Percentiles rank a stretch among this genome's conserved stretches.
Evolutionary conservation across 2,797 vertebrate species (phyloP).

Genomic region (Hippopotamyrus pictus): DNA sequence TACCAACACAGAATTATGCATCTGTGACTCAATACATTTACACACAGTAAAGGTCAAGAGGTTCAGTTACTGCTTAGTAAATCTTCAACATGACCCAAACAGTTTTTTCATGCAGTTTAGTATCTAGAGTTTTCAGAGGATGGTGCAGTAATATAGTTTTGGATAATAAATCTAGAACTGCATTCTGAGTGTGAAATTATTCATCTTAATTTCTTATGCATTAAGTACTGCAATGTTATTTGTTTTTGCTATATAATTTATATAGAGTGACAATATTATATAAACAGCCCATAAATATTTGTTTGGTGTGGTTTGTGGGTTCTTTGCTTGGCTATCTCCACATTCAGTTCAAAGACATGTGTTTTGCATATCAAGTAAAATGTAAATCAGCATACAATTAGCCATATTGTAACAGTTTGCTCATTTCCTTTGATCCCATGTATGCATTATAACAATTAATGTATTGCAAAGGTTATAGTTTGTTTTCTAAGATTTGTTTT

Average conservation of each 20-base stretch:
- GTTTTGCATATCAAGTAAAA: background rate
- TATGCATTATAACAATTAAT: background rate
- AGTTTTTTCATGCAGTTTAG: background rate
- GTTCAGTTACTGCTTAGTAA: background rate
- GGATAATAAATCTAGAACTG: background rate
- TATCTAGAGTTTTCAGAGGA: background rate
- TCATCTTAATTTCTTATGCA: background rate
- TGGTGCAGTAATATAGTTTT: background rate
- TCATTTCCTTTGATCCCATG: background rate
- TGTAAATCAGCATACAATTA: background rate
- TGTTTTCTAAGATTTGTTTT: background rate
- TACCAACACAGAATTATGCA: background rate
- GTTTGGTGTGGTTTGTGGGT: background rate
- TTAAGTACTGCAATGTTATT: background rate
- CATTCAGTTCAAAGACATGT: background rate
- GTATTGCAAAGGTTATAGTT: background rate
- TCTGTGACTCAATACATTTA: background rate
- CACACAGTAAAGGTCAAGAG: background rate
- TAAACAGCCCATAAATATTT: background rate
- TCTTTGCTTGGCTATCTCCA: background rate
- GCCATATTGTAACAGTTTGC: background rate
- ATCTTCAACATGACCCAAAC: background rate
- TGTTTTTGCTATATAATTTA: background rate
- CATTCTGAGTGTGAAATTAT: background rate
- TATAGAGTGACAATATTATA: background rate